These are phyloP conservation scores for Pristionchus entomophagus DNA, from an alignment of 2,888 invertebrate genomes.

Conservation along the genomic window DNA sequence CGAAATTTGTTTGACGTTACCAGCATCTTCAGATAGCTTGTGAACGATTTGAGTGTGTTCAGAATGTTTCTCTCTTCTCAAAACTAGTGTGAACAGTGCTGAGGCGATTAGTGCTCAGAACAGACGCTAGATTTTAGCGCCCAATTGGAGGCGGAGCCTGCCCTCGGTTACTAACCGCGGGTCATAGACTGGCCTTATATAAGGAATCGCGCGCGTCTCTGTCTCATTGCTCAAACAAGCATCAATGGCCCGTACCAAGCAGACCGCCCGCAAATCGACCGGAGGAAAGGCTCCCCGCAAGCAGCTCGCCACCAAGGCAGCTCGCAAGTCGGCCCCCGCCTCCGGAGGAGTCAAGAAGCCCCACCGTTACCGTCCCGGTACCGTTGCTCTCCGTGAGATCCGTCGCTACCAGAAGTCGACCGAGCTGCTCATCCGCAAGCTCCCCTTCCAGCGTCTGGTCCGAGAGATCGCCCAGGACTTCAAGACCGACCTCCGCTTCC, in stretches of 20 bases:
- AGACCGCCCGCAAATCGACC: conserved; percentile 95
- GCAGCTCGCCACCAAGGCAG: conserved; percentile 92
- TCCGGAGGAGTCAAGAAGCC: conserved; percentile 91
- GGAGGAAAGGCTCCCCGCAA: conserved; percentile 97
- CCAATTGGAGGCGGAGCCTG: too few species aligned
- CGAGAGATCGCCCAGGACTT: conserved; percentile 69
- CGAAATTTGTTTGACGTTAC: too few species aligned
- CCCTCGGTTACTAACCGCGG: too few species aligned
- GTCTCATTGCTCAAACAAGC: too few species aligned
- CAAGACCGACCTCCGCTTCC: conserved; percentile 69
- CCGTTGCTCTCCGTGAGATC: conserved; percentile 95
- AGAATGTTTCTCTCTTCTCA: too few species aligned
- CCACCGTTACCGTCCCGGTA: conserved; percentile 94
- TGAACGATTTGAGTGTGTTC: too few species aligned
- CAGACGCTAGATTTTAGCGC: too few species aligned
- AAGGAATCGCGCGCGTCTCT: too few species aligned
- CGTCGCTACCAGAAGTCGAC: conserved; percentile 95
- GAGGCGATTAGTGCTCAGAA: too few species aligned
- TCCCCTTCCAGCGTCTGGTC: conserved; percentile 62
- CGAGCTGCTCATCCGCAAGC: conserved; percentile 79
- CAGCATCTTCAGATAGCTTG: too few species aligned
- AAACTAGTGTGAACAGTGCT: too few species aligned
- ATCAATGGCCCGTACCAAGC: conserved; percentile 97
- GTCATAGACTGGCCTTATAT: too few species aligned
- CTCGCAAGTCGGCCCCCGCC: conserved; percentile 92